Evolutionary conservation across 1,140 invertebrate species (phyloP).

Genomic region (Sycophaga agraensis): DNA sequence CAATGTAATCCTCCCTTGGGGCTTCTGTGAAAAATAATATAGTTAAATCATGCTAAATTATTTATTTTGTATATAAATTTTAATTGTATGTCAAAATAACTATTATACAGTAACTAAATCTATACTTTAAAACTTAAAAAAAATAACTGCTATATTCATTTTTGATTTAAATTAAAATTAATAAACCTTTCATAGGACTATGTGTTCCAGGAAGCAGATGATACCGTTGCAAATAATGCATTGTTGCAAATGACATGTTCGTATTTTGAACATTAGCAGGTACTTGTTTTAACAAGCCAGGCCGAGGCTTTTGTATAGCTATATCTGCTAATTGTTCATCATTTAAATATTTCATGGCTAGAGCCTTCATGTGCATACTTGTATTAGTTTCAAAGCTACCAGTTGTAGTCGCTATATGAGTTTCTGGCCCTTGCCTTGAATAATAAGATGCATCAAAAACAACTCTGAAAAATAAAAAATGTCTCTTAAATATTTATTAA

Average conservation of each 20-base stretch:
- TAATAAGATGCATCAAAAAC: constrained; percentile 55
- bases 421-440: constrained; percentile 41
- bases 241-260: constrained; percentile 67
- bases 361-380: constrained; percentile 65
- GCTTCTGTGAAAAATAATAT: constrained; percentile 10
- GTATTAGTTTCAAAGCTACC: constrained; percentile 55
- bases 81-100: too few relatives aligned
- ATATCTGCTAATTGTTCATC: constrained; percentile 56
- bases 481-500: not conserved
- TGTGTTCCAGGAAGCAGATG: constrained; percentile 58
- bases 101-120: too few relatives aligned
- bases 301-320: constrained; percentile 43
- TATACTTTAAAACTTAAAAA: too few relatives aligned
- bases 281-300: constrained; percentile 38
- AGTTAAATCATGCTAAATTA: not conserved
- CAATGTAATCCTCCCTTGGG: not conserved
- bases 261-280: constrained; percentile 45
- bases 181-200: constrained; percentile 37
- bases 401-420: constrained; percentile 41
- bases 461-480: constrained; percentile 46
- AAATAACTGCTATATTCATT: too few relatives aligned
- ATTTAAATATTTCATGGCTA: constrained; percentile 67
- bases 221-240: constrained; percentile 68
- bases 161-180: constrained; percentile 8
- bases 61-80: too few relatives aligned